phyloP scores from a whole-genome alignment of 2,888 invertebrate genomes.

The Ornithoptera priamus region DNA sequence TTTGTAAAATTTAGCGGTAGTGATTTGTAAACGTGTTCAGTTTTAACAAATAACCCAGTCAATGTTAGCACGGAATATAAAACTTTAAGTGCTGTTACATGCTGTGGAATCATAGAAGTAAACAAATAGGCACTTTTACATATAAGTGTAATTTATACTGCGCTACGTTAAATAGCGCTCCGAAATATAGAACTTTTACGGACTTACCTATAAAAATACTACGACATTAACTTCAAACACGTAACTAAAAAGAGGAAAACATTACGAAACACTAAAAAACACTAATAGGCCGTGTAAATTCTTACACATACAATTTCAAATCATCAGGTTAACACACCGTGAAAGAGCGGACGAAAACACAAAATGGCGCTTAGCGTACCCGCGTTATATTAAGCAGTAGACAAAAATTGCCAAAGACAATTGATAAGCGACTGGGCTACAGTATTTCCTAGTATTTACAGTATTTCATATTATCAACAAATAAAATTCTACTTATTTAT shows the following conservation, averaged over 20 bases:
- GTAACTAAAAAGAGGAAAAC: conserved; percentile 14
- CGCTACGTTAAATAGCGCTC: conserved; percentile 13
- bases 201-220: conserved; percentile 36
- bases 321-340: conserved; percentile 25
- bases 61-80: background rate
- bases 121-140: background rate
- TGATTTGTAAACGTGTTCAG: no score
- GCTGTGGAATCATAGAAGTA: background rate
- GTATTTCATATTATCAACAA: no score
- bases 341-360: conserved; percentile 26
- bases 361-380: conserved; percentile 33
- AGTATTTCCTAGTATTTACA: no score
- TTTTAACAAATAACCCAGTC: background rate
- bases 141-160: background rate
- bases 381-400: background rate
- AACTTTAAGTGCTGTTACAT: background rate
- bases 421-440: no score
- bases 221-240: conserved; percentile 28
- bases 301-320: conserved; percentile 31
- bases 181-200: conserved; percentile 1
- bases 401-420: background rate
- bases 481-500: no score
- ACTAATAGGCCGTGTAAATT: conserved; percentile 27
- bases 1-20: no score
- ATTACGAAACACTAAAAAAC: conserved; percentile 30